Base-by-base conservation (phyloP, 2,797 vertebrate genomes). In the Pangasius djambal region DNA sequence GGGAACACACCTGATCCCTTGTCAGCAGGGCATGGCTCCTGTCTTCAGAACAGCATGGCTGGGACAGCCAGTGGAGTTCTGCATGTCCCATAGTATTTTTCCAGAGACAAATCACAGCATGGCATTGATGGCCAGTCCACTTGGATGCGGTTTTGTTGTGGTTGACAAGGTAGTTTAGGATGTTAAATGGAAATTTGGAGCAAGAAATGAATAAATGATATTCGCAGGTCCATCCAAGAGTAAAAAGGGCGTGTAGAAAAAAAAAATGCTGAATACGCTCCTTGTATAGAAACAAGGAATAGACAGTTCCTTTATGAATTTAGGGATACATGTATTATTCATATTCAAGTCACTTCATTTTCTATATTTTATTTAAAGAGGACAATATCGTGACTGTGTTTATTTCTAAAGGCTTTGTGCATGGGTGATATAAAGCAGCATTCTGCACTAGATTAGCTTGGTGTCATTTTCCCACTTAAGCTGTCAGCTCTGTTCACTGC, bases 401-500 rank as follows among this genome's bases (percentile, higher is more conserved):
- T 75, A 52, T 83, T 63, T 75, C 48, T 83, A 65, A 48, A 52
- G 55, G 77, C 87, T 89, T 83, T 59, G 55, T 75, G 61, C 50
- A 34, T 31, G 63, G 86, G 34, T 44, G 63, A 77, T 87, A 81
- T 88, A 86, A 91, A 88, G 82, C 48, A 50, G 31, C 83, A 74
- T 78, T 85, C 83, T 65, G 83, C 86, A 87, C 83, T 88, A 61
- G 84, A 91, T 87, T 84, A 83, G 70, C 87, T 88, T 65, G 87
- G 82, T 89, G 87, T 87, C 84, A 87, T 91, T 92, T 87, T 48
- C 81, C 86, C 75, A 88, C 86, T 89, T 90, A 92, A 92, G 74
- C 91, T 90, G 87, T 91, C 90, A 88, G 86, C 82, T 87, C 82
- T 85, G 67, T 87, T 89, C 87, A 85, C 87, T 69, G 61, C 77